A percentile compares a stretch with the other conserved stretches of the same genome.
Conservation (phyloP, 2,888 invertebrate genomes). For the Leuctra nigra region DNA sequence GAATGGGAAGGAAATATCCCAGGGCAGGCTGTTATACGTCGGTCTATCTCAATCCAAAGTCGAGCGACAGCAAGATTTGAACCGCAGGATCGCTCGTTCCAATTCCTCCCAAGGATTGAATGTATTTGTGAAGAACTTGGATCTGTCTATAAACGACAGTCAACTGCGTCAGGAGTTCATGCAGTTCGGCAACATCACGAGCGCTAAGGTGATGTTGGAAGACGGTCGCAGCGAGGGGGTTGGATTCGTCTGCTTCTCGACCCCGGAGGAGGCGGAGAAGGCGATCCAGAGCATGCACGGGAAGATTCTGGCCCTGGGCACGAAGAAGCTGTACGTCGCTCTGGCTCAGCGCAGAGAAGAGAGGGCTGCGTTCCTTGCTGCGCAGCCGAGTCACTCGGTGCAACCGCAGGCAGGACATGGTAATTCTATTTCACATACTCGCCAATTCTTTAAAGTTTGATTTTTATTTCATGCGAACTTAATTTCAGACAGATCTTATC, state of each 20-base stretch:
- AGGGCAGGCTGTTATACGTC: slow-evolving; percentile 43
- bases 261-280: slow-evolving; percentile 62
- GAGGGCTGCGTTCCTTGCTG: slow-evolving; percentile 52
- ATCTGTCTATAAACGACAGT: slow-evolving; percentile 61
- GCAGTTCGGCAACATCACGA: slow-evolving; percentile 61
- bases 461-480: no score
- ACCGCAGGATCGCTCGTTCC: slow-evolving; percentile 49
- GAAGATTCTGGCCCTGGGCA: slow-evolving; percentile 55
- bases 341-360: slow-evolving; percentile 67
- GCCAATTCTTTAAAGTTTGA: no score
- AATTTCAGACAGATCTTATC: no score
- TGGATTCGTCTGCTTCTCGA: slow-evolving; percentile 65
- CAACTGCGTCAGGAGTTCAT: slow-evolving; percentile 55
- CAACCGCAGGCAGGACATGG: no score
- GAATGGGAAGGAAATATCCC: slow-evolving; percentile 41
- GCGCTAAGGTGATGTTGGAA: slow-evolving; percentile 58
- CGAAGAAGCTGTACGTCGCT: slow-evolving; percentile 64
- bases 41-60: slow-evolving; percentile 56
- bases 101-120: slow-evolving; percentile 56
- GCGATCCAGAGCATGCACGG: slow-evolving; percentile 68
- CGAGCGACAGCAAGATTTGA: slow-evolving; percentile 51
- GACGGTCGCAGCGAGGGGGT: slow-evolving; percentile 52
- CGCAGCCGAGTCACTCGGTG: background rate
- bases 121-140: slow-evolving; percentile 65
- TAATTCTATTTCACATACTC: no score